Base-by-base conservation (phyloP, 2,888 invertebrate species). In the Cataglyphis altisquamis region DNA sequence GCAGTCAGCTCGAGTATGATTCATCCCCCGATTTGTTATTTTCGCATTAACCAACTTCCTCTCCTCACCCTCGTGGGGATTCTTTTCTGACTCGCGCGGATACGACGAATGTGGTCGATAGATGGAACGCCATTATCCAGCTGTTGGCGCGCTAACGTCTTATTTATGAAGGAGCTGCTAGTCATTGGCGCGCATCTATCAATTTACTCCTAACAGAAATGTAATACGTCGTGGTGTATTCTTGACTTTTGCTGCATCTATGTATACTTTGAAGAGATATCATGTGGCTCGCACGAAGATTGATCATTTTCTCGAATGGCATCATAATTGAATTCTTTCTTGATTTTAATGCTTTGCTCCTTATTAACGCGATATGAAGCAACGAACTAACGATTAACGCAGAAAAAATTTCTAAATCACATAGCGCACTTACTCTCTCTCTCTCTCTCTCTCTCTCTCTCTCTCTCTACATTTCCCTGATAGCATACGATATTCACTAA, bases 11-110 rank as follows among this genome's bases (percentile, higher is more conserved):
- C 63, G 84, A 75, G 72, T 82, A 88, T 91, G 90, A 92, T 89
- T 90, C 91, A 91, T 91, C 91, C 87, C 88, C 68, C 88, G 89
- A 86, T 89, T 86, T 91, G 91, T 93, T 91, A 93, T 93, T 91
- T 91, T 92, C 93, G 87, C 92, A 93, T 93, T 93, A 93, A 82
- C 89, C 84, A 82, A 85, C 90, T 88, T 88, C 87, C 88, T 89
- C 86, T 83, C 68, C 68, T 83, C 77, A 83, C 84, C 81, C 86
- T 70, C 87, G 45, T 25, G 87, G 87, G 90, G 82, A 88, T 89
- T 90, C 89, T 88, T 91, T 90, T 89, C 87, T 85, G 88, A 87
- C 75, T 87, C 87, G 90, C 74, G 60, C 32, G 86, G 85, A 86
- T 86, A 85, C 84, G 63, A 62, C 84, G 80, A 85, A 70, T 72